Evolutionary conservation across 2,888 invertebrate species (phyloP), one percentile per base, ranked within the genome.

Genomic region (Nebria brevicollis): DNA sequence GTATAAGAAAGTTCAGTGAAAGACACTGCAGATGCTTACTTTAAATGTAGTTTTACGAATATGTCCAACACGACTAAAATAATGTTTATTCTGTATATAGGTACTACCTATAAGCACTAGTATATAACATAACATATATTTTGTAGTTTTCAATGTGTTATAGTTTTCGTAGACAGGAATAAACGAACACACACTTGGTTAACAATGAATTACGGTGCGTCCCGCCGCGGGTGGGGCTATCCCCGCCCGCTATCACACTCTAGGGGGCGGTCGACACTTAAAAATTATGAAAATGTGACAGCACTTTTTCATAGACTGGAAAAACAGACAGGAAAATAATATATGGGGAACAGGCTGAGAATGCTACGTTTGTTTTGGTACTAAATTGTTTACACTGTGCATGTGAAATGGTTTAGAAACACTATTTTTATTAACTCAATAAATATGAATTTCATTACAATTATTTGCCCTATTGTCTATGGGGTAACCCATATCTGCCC

Each of bases 211-310:
- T 80, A 75, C 75, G 75, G 75, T 75, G 72, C 65, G 20, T 65
- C 74, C 75, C 66, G 66, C 34, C 72, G 42, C 41, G 68, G 75
- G 26, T 25, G 42, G 13, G 76, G 15, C 41, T 64, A 11, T 77
- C 70, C 70, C 70, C 70, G 65, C 15, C 64, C 66, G 15, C 66
- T 70, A 64, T 70, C 11, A 43, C 64, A 54, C 66, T 42, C 66
- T 70, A 75, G 74, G 72, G 70, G 79, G 65, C 34, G 42, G 65
- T 54, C 34, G 72, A 78, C 82, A 82, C 75, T 78, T 77, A 78
- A 82, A 79, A 82, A 82, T 82, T 82, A 82, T 82, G 78, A 82
- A 79, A 82, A 78, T 79, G 82, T 77, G 82, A 77, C 82, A 82
- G 80, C 81, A 76, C 20, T 68, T 76, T 81, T 70, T 81, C 74